Conservation (phyloP, 2,113 vertebrate species). For the Miniopterus natalensis region DNA sequence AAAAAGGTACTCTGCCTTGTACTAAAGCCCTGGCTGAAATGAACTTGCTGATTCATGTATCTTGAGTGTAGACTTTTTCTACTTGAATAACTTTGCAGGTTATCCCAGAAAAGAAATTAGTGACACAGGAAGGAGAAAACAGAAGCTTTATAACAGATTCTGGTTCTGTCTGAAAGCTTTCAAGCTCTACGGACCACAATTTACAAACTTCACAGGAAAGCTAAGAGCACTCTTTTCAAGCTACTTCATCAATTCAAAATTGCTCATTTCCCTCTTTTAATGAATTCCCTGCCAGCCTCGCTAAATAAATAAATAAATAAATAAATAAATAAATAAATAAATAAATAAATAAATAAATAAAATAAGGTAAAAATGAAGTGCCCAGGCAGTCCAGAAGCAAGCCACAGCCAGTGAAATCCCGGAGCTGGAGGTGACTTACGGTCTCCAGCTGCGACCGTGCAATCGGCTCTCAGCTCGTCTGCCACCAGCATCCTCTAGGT, state of each 20-base stretch:
- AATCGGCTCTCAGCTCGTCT: slow-evolving; percentile 76
- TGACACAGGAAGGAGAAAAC: slow-evolving; percentile 11
- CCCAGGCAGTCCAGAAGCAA: not conserved
- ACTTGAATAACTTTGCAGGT: slow-evolving; percentile 61
- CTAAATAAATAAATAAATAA: too few relatives aligned
- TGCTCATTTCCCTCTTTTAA: not conserved
- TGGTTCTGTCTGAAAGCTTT: slow-evolving; percentile 62
- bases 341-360: not conserved
- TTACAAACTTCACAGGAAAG: slow-evolving; percentile 26
- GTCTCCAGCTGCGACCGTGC: slow-evolving; percentile 49
- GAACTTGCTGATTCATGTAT: not conserved
- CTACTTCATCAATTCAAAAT: not conserved
- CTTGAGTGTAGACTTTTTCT: slow-evolving; percentile 18
- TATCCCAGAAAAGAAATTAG: slow-evolving; percentile 52
- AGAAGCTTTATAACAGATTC: not conserved
- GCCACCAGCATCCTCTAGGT: slow-evolving; percentile 86
- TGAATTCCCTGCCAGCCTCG: not conserved
- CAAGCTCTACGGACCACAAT: not conserved
- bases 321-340: too few relatives aligned
- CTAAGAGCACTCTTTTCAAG: slow-evolving; percentile 15
- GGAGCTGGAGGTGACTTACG: slow-evolving; percentile 79
- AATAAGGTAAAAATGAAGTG: not conserved
- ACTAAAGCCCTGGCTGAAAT: not conserved
- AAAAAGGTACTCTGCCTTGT: slow-evolving; percentile 67
- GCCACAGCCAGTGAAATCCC: not conserved